Evolutionary conservation across 2,888 invertebrate species (phyloP).

Genomic region (Sussaba pulchella): DNA sequence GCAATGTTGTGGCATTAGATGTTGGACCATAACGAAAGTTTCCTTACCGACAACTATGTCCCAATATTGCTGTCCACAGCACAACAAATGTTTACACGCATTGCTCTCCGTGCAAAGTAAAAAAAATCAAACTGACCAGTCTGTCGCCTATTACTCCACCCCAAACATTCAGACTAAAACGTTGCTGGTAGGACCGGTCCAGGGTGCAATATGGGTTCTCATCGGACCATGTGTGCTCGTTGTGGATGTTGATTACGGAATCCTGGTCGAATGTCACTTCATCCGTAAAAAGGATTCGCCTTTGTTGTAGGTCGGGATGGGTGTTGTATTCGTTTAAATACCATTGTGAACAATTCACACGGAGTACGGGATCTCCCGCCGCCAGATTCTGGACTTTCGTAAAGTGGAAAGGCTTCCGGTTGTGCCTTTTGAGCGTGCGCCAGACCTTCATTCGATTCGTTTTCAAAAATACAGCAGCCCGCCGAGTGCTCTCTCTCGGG

Average conservation of each 20-base stretch:
- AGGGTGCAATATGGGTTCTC: background rate
- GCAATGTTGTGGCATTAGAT: background rate
- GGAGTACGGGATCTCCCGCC: background rate
- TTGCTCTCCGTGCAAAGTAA: background rate
- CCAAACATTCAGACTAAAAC: slow-evolving; percentile 11
- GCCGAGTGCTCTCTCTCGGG: slow-evolving; percentile 20
- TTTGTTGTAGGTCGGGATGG: background rate
- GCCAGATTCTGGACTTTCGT: background rate
- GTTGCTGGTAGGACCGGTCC: background rate
- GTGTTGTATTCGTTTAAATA: background rate
- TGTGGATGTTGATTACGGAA: background rate
- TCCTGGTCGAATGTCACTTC: slow-evolving; percentile 4
- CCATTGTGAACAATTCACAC: background rate
- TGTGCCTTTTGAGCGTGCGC: background rate
- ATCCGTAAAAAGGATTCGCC: slow-evolving; percentile 2
- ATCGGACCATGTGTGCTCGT: background rate
- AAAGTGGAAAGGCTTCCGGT: slow-evolving; percentile 6
- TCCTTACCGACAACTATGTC: too few relatives aligned
- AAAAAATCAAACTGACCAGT: background rate
- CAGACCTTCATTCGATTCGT: background rate
- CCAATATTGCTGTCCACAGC: too few relatives aligned
- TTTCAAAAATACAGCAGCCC: background rate
- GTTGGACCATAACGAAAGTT: too few relatives aligned
- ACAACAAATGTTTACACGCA: background rate
- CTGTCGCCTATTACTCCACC: slow-evolving; percentile 1